Base-by-base conservation (phyloP, 2,113 vertebrate species). In the Anolis sagrei region DNA sequence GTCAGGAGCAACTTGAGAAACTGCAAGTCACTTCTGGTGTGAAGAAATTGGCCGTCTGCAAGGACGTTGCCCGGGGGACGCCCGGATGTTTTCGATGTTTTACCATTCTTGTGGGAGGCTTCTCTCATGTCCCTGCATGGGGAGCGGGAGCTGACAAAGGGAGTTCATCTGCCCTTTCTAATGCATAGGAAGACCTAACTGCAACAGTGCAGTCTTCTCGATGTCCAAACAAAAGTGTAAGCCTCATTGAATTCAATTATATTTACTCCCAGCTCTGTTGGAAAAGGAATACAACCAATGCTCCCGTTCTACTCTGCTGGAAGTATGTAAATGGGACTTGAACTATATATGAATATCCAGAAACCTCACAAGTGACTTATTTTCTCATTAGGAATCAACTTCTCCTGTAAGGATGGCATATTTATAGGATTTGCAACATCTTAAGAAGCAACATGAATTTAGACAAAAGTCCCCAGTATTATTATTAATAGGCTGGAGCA, bases 341-440 rank as follows among this genome's bases (percentile, higher is more conserved):
- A n/a, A n/a, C n/a, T n/a, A n/a, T n/a, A n/a, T n/a, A n/a, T n/a
- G n/a, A n/a, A n/a, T n/a, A n/a, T 25, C 23, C 1, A 9, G 34
- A 25, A 27, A 1, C 13, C 49, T 29, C 27, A 7, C 7, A 48
- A n/a, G 18, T 49, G 34, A 1, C 7, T 44, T 48, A 68, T 64
- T 69, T 92, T 87, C 77, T 78, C 29, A 79, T 2, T 32, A 89
- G 73, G 68, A 62, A 66, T 6, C 64, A 51, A 88, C 48, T 44
- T 8, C 34, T 5, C 44, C 11, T 68, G 39, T 74, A 90, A 75
- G 75, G 9, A 2, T 25, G 48, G 78, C 82, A 19, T 32, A 62
- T 27, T 84, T 32, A 39, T 44, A 32, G 6, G 74, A 0, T 16
- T n/a, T 23, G 80, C 77, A 48, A 79, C 73, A 18, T 0, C 1